phyloP scores from a whole-genome alignment of 1,140 invertebrate species.

The Xylocopa sonorina region DNA sequence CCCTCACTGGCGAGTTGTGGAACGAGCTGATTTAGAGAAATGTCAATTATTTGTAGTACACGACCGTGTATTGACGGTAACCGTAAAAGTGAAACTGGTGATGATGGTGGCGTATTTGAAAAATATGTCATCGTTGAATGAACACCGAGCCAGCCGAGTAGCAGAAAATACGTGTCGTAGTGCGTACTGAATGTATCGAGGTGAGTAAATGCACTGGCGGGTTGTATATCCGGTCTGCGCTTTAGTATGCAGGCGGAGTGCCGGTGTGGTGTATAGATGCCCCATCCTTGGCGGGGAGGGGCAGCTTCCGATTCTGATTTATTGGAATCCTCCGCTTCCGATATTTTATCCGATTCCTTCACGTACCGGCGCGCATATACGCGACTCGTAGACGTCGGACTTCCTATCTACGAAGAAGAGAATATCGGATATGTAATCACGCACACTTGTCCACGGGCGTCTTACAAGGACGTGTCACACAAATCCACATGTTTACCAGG shows the following conservation, averaged over 20 bases:
- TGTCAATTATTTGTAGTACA: too few relatives aligned
- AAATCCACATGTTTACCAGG: neutral
- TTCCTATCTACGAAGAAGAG: conserved; percentile 44
- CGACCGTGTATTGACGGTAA: too few relatives aligned
- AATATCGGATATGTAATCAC: conserved; percentile 41
- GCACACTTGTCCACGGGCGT: conserved; percentile 4
- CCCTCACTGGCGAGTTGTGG: too few relatives aligned
- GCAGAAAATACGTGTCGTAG: conserved; percentile 52
- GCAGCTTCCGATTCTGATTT: conserved; percentile 80
- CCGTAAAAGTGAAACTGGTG: neutral
- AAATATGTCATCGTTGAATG: conserved; percentile 57
- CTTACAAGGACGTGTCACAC: conserved; percentile 38
- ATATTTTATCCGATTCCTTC: conserved; percentile 72
- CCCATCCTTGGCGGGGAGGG: conserved; percentile 65
- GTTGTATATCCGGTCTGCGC: conserved; percentile 79
- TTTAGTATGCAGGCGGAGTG: conserved; percentile 80
- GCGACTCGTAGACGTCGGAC: conserved; percentile 47
- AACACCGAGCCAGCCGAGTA: conserved; percentile 35
- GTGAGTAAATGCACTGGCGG: conserved; percentile 73
- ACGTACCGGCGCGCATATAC: conserved; percentile 56
- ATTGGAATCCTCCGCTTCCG: conserved; percentile 78
- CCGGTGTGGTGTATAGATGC: conserved; percentile 73
- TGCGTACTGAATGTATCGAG: conserved; percentile 68
- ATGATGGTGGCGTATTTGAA: conserved; percentile 11
- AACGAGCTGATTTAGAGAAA: too few relatives aligned